phyloP scores from a whole-genome alignment of 2,113 vertebrate genomes.

The Xenopus laevis region DNA sequence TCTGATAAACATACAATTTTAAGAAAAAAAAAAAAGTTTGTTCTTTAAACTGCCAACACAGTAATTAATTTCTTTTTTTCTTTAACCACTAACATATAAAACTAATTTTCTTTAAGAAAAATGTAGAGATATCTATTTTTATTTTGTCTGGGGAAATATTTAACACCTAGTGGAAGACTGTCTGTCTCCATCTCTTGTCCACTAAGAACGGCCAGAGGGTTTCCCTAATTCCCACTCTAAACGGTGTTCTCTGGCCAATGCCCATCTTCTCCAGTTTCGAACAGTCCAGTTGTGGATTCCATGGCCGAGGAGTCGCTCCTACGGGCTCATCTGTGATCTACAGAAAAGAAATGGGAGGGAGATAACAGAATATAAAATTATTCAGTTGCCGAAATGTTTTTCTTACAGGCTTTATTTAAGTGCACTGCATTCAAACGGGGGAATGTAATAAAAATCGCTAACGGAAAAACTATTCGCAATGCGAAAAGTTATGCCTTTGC shows the following conservation, averaged over 20 bases:
- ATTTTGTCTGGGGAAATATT: background rate
- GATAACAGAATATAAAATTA: background rate
- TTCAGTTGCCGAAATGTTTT: background rate
- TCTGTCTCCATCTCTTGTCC: slow-evolving; percentile 93
- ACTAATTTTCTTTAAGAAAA: slow-evolving; percentile 64
- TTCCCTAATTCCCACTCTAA: slow-evolving; percentile 77
- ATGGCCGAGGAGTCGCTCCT: slow-evolving; percentile 74
- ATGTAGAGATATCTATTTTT: slow-evolving; percentile 45
- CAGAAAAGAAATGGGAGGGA: background rate
- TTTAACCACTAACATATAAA: slow-evolving; percentile 63
- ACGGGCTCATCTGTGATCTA: slow-evolving; percentile 84
- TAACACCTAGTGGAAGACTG: slow-evolving; percentile 80
- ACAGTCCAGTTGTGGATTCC: slow-evolving; percentile 83
- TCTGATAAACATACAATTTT: too few relatives aligned
- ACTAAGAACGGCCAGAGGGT: slow-evolving; percentile 92
- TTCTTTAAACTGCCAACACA: background rate
- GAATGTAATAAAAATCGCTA: too few relatives aligned
- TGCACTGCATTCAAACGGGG: too few relatives aligned
- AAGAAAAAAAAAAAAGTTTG: too few relatives aligned
- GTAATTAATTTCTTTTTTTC: background rate
- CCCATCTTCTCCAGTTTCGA: slow-evolving; percentile 83
- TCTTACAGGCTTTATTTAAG: background rate
- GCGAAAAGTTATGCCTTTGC: too few relatives aligned
- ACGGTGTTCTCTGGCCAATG: slow-evolving; percentile 78
- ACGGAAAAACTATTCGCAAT: too few relatives aligned